These are phyloP conservation scores for Peromyscus aztecus DNA, from an alignment of 2,797 vertebrate species.

Conservation along the genomic window DNA sequence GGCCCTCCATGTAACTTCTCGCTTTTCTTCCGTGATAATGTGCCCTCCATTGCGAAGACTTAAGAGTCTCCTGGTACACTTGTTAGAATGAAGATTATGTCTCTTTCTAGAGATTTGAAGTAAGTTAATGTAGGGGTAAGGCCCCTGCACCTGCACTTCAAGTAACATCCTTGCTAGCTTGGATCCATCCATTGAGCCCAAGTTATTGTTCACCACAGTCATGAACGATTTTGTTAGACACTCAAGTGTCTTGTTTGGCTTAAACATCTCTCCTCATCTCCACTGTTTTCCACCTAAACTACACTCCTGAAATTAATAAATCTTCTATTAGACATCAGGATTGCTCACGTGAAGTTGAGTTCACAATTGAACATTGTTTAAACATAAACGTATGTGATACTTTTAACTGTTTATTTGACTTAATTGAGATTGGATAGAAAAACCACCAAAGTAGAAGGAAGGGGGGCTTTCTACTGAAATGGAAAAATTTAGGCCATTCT, in stretches of 20 bases:
- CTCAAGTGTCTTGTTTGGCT: background rate
- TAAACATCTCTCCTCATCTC: background rate
- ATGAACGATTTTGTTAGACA: background rate
- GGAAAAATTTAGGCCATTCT: constrained; percentile 58
- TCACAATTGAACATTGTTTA: constrained; percentile 21
- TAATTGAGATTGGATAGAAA: constrained; percentile 37
- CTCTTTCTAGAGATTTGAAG: background rate
- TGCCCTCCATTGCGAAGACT: background rate
- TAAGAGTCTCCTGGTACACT: background rate
- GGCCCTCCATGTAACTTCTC: background rate
- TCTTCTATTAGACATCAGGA: background rate
- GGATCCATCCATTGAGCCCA: background rate
- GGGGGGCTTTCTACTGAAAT: background rate
- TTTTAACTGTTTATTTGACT: constrained; percentile 41
- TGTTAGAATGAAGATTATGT: background rate
- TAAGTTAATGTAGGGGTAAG: background rate
- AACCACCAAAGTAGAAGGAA: constrained; percentile 43
- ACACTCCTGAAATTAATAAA: background rate
- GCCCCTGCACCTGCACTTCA: background rate
- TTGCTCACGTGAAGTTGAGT: background rate
- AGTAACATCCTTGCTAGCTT: background rate
- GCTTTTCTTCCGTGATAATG: background rate
- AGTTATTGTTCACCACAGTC: background rate
- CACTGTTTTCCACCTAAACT: background rate
- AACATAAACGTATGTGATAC: background rate